phyloP scores from a whole-genome alignment of 2,113 vertebrate genomes.

The Holacanthus passer region DNA sequence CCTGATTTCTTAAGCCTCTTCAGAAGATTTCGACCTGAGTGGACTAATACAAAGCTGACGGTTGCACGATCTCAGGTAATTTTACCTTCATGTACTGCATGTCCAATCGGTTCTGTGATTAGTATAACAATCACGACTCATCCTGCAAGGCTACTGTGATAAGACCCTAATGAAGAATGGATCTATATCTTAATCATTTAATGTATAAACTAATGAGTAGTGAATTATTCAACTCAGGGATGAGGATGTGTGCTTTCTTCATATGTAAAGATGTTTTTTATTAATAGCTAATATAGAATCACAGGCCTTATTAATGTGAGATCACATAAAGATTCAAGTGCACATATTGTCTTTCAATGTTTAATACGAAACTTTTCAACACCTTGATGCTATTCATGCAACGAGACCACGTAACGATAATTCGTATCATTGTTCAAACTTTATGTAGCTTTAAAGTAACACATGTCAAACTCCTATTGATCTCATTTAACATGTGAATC shows the following conservation, averaged over 20 bases:
- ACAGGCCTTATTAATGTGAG: neutral
- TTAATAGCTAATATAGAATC: neutral
- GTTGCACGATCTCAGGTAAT: neutral
- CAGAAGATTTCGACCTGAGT: neutral
- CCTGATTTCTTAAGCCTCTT: conserved; percentile 4
- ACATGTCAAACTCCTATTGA: too few species aligned
- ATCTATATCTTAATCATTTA: neutral
- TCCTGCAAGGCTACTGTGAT: neutral
- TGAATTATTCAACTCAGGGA: neutral
- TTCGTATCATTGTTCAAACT: too few species aligned
- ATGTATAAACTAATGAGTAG: too few species aligned
- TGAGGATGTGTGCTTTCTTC: neutral
- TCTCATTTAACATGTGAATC: neutral
- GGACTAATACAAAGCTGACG: neutral
- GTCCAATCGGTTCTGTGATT: neutral
- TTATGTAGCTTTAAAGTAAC: too few species aligned
- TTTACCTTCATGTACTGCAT: neutral
- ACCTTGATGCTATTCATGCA: neutral
- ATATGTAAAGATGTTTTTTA: too few species aligned
- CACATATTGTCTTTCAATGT: neutral
- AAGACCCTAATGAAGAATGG: neutral
- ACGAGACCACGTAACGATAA: neutral
- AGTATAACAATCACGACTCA: neutral
- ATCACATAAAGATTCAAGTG: neutral
- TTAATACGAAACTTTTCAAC: neutral